phyloP scores from a whole-genome alignment of 2,797 vertebrate species.

The Ctenopoma multispine region DNA sequence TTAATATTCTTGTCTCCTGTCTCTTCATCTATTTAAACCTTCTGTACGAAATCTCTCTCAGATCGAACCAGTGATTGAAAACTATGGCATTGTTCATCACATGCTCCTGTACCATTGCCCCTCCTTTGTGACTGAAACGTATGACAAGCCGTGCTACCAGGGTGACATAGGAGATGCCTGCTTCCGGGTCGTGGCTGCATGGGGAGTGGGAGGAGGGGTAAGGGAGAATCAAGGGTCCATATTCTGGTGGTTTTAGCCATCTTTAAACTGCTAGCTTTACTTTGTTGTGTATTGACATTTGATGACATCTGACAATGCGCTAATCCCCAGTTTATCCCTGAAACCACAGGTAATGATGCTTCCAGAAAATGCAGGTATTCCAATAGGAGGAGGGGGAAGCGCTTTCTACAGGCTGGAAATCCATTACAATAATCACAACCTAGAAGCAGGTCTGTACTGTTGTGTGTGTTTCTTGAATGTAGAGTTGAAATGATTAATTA shows the following conservation, averaged over 20 bases:
- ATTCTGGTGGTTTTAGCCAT: neutral
- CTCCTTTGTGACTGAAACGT: conserved; percentile 18
- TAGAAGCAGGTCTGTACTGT: conserved; percentile 52
- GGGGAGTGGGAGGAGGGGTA: conserved; percentile 81
- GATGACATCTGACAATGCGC: neutral
- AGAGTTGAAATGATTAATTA: too few relatives aligned
- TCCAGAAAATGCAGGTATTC: conserved; percentile 74
- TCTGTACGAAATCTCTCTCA: conserved; percentile 40
- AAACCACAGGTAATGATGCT: conserved; percentile 67
- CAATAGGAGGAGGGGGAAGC: conserved; percentile 62
- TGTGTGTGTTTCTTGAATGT: too few relatives aligned
- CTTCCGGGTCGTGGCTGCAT: conserved; percentile 61
- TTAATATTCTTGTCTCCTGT: too few relatives aligned
- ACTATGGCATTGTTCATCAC: conserved; percentile 76
- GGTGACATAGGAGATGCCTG: conserved; percentile 6
- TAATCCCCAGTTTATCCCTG: neutral
- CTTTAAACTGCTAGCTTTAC: neutral
- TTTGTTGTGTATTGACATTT: neutral
- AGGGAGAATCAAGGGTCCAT: conserved; percentile 23
- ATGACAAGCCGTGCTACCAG: conserved; percentile 54
- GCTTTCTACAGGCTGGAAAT: conserved; percentile 76
- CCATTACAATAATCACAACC: conserved; percentile 78
- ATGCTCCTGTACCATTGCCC: conserved; percentile 79
- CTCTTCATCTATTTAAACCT: neutral
- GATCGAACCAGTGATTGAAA: conserved; percentile 75